Conservation (phyloP, 2,113 vertebrate species). For the Passer domesticus region DNA sequence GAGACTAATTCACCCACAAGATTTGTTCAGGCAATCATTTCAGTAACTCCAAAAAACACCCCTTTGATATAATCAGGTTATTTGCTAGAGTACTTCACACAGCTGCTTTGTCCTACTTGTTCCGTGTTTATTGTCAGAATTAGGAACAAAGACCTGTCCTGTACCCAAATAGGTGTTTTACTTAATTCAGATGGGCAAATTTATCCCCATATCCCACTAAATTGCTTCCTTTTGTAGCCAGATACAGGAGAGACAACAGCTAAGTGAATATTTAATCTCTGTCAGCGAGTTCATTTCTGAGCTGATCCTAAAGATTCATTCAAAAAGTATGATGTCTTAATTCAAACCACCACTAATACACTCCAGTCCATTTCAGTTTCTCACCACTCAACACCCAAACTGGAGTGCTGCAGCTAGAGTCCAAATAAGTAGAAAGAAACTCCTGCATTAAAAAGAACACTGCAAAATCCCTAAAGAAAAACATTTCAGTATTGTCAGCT, state of each 20-base stretch:
- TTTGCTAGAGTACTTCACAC: not conserved
- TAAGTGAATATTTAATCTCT: not conserved
- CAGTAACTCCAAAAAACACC: not conserved
- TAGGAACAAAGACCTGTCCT: not conserved
- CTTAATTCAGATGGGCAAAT: not conserved
- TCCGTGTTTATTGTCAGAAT: not conserved
- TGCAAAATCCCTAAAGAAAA: not conserved
- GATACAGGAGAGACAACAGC: not conserved
- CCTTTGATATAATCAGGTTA: not conserved
- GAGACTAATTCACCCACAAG: not conserved
- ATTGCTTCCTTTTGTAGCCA: not conserved
- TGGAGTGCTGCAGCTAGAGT: not conserved
- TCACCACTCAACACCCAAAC: not conserved
- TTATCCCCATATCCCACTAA: not conserved
- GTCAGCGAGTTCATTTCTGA: not conserved
- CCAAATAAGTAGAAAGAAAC: not conserved
- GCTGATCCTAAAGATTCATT: not conserved
- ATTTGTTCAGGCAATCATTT: not conserved
- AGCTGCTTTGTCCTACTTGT: not conserved
- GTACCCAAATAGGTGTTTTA: not conserved
- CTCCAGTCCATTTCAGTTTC: not conserved
- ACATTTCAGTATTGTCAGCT: not conserved
- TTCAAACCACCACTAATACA: not conserved
- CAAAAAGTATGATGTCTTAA: not conserved
- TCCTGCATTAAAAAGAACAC: not conserved